Percentiles rank a stretch among this genome's conserved stretches.
phyloP scores from a whole-genome alignment of 2,113 vertebrate species.

The Arothron firmamentum region DNA sequence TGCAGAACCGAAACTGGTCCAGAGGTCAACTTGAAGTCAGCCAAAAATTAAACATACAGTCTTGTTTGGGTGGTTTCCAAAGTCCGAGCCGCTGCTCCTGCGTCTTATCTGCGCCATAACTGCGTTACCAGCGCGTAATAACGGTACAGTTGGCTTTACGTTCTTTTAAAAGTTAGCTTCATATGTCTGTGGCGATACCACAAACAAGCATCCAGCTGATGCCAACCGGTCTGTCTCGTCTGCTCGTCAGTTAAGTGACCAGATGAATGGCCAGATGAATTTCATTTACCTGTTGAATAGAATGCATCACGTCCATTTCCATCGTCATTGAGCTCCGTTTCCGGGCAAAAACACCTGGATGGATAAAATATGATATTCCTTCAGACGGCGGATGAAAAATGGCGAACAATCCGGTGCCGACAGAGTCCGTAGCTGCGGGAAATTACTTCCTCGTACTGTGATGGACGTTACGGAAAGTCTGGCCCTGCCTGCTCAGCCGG shows the following conservation, averaged over 20 bases:
- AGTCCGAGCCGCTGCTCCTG: no score
- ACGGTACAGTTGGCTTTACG: neutral
- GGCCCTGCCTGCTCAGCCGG: slow-evolving; percentile 66
- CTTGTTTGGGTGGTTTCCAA: neutral
- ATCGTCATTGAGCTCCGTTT: slow-evolving; percentile 62
- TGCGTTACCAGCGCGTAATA: neutral
- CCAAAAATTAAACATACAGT: neutral
- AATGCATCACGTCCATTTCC: slow-evolving; percentile 70
- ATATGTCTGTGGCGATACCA: neutral
- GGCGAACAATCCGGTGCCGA: slow-evolving; percentile 34
- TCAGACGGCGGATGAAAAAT: slow-evolving; percentile 41
- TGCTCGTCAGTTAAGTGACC: neutral
- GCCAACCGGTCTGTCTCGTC: neutral
- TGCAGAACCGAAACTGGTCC: slow-evolving; percentile 36
- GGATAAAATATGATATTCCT: slow-evolving; percentile 36
- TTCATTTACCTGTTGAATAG: slow-evolving; percentile 74
- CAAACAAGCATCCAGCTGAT: slow-evolving; percentile 8
- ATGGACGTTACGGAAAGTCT: slow-evolving; percentile 63
- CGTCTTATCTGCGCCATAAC: neutral
- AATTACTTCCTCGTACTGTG: slow-evolving; percentile 61
- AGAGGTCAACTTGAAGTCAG: slow-evolving; percentile 1
- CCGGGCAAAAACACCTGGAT: slow-evolving; percentile 20
- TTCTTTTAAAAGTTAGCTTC: slow-evolving; percentile 2
- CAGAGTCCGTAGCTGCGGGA: slow-evolving; percentile 46
- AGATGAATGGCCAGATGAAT: neutral